Conservation (phyloP, 2,888 invertebrate genomes). For the Eudasyphora cyanicolor region DNA sequence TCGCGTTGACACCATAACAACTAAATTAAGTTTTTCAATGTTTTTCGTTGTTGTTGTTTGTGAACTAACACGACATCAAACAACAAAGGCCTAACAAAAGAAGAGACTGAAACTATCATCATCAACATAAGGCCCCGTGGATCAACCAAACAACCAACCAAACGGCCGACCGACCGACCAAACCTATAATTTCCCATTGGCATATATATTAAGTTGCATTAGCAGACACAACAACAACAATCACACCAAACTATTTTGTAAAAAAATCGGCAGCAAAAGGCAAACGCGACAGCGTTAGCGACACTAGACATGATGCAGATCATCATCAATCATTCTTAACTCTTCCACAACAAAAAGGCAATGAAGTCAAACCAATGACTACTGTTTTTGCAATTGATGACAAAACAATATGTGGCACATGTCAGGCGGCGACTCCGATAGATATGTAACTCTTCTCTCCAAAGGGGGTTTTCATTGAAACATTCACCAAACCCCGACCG, state of each 20-base stretch:
- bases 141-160: too few relatives aligned
- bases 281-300: not conserved
- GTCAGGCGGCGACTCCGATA: slow-evolving; percentile 52
- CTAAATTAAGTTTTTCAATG: slow-evolving; percentile 56
- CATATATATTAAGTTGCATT: not conserved
- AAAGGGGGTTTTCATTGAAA: slow-evolving; percentile 22
- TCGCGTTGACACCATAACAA: slow-evolving; percentile 46
- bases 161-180: too few relatives aligned
- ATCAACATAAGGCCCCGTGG: not conserved
- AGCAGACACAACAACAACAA: not conserved
- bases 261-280: not conserved
- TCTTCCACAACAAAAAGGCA: slow-evolving; percentile 14
- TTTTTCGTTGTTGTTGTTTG: too few relatives aligned
- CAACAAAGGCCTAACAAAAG: slow-evolving; percentile 4
- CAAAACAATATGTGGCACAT: slow-evolving; percentile 66
- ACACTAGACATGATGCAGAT: slow-evolving; percentile 19
- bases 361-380: slow-evolving; percentile 52
- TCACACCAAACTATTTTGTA: slow-evolving; percentile 1
- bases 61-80: slow-evolving; percentile 5
- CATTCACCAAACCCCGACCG: not conserved
- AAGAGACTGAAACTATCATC: slow-evolving; percentile 9
- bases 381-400: slow-evolving; percentile 61
- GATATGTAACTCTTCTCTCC: slow-evolving; percentile 19
- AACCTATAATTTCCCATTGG: slow-evolving; percentile 40
- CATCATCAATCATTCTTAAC: slow-evolving; percentile 59